Base-by-base conservation (phyloP, 2,888 invertebrate species). In the Atethmia centrago region DNA sequence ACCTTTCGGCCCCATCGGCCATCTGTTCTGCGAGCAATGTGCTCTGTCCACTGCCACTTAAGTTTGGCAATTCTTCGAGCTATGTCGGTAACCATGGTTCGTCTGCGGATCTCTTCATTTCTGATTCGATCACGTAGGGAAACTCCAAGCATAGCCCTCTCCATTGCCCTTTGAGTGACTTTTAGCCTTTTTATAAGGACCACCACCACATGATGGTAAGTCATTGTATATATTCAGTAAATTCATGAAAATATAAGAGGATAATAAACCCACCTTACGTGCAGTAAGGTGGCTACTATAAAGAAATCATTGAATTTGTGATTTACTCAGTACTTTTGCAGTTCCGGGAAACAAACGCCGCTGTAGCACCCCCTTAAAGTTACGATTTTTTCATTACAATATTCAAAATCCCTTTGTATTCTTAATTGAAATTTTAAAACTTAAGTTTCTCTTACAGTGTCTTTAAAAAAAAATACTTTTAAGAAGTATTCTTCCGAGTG, bases 401-500 rank as follows among this genome's bases (percentile, higher is more conserved):
- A 70, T 47, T 66, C 25, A 74, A 73, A 74, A 62, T 66, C 40
- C 55, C 49, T 69, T 65, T 61, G 47, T 59, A 68, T 70, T 72
- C 25, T 63, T 79, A 73, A 74, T 77, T 72, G 53, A 75, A 82
- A 82, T 74, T 79, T 82, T 61, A 68, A 80, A 80, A 66, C 69
- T 71, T 65, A 69, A 69, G 71, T 70, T 74, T 71, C 71, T 71
- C 64, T 80, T 70, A 45, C 58, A 71, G 66, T 74, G 59, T 74
- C 75, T 77, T 77, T 83, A 21, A 71, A 77, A 83, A 76, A 78
- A 76, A 74, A 73, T 56, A 82, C 56, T 73, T 62, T 80, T 70
- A 79, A 85, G 80, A 79, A 81, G 81, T 82, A 82, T 77, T 82
- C 77, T 80, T 71, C 61, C 74, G 42, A 82, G 85, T 84, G 82